Evolutionary conservation across 2,888 invertebrate genomes (phyloP).

Genomic region (Amiota communis): DNA sequence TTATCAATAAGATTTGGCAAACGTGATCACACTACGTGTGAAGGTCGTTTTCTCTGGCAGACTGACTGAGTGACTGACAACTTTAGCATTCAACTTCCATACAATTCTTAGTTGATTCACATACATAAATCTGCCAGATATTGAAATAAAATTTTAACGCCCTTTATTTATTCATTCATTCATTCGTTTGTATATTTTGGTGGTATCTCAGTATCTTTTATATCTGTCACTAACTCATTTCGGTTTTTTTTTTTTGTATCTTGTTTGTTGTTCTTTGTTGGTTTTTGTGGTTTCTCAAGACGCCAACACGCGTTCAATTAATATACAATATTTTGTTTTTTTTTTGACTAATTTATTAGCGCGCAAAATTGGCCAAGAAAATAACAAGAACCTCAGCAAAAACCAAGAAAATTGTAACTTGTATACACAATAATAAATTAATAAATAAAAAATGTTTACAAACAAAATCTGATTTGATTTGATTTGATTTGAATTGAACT

Average conservation of each 20-base stretch:
- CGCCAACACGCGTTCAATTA: background rate
- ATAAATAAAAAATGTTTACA: constrained; percentile 17
- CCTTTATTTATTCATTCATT: no score
- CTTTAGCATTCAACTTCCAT: no score
- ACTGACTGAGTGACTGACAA: no score
- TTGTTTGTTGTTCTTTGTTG: background rate
- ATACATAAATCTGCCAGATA: background rate
- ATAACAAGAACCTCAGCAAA: background rate
- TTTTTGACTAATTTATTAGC: constrained; percentile 21
- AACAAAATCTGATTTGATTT: constrained; percentile 15
- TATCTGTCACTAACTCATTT: background rate
- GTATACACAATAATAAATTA: no score
- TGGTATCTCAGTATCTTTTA: background rate
- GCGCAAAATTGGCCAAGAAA: constrained; percentile 7
- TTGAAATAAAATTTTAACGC: no score
- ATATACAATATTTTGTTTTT: background rate
- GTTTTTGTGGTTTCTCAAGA: background rate
- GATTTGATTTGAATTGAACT: background rate
- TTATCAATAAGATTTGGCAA: no score
- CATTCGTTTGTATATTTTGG: background rate
- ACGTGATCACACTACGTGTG: background rate
- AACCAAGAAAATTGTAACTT: constrained; percentile 8
- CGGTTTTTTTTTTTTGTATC: constrained; percentile 4
- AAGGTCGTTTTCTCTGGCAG: constrained; percentile 17
- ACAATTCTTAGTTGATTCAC: background rate